These are phyloP conservation scores for Galaxias olidus DNA, from an alignment of 2,797 vertebrate genomes.

Conservation along the genomic window DNA sequence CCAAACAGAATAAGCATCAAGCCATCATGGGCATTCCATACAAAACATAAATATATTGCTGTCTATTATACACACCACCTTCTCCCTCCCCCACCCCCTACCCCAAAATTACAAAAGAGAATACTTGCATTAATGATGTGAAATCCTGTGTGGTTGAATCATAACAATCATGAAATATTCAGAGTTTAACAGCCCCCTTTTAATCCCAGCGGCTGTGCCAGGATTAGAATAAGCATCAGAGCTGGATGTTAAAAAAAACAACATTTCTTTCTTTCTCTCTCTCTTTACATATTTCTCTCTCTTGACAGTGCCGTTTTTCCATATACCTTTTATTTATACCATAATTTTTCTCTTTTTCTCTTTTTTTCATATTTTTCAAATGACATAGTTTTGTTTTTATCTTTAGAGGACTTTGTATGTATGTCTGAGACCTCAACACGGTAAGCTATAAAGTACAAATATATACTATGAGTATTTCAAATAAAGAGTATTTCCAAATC, in stretches of 20 bases:
- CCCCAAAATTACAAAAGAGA: slow-evolving; percentile 13
- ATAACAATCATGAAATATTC: slow-evolving; percentile 59
- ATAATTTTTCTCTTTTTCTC: neutral
- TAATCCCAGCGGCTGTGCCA: slow-evolving; percentile 51
- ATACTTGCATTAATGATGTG: slow-evolving; percentile 26
- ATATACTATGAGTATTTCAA: slow-evolving; percentile 32
- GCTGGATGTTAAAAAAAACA: slow-evolving; percentile 30
- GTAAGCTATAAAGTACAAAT: slow-evolving; percentile 7
- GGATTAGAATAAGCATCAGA: slow-evolving; percentile 53
- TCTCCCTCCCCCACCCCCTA: too few relatives aligned
- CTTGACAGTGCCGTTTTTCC: slow-evolving; percentile 12
- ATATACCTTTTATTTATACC: neutral
- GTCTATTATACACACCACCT: too few relatives aligned
- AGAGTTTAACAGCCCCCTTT: slow-evolving; percentile 42
- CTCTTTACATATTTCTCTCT: slow-evolving; percentile 14
- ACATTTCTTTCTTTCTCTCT: slow-evolving; percentile 4
- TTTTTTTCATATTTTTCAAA: neutral
- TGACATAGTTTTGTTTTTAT: neutral
- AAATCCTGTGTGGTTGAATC: slow-evolving; percentile 33
- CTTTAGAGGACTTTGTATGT: neutral
- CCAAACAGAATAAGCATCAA: neutral
- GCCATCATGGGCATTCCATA: neutral
- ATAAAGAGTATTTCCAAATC: slow-evolving; percentile 38
- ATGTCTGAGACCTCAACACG: neutral
- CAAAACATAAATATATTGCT: slow-evolving; percentile 17